A percentile compares a stretch with the other conserved stretches of the same genome.
phyloP scores from a whole-genome alignment of 2,888 invertebrate species.

The Drosophila austrosaltans region DNA sequence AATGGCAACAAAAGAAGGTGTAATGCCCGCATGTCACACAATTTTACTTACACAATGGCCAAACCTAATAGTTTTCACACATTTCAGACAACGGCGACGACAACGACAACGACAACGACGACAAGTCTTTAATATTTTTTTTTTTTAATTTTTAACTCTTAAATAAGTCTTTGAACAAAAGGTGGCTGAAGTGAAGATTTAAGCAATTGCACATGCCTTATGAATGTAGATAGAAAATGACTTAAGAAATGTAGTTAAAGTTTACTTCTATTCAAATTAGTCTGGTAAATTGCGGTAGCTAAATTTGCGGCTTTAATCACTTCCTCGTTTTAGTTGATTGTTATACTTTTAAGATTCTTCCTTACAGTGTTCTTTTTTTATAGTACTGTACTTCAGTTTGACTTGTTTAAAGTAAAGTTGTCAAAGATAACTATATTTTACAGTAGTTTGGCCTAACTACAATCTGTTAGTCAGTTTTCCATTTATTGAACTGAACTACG shows the following conservation, averaged over 20 bases:
- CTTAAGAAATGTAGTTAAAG: background rate
- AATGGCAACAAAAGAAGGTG: slow-evolving; percentile 12
- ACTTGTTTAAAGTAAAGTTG: too few species aligned
- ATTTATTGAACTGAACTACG: too few species aligned
- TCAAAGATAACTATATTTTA: too few species aligned
- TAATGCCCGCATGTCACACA: slow-evolving; percentile 7
- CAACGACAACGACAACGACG: background rate
- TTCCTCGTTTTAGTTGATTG: too few species aligned
- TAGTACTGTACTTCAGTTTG: too few species aligned
- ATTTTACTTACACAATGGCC: slow-evolving; percentile 8
- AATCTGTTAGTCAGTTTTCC: too few species aligned
- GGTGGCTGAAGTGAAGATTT: background rate
- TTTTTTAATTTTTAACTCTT: background rate
- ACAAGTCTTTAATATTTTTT: too few species aligned
- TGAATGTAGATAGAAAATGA: background rate
- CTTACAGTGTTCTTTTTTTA: too few species aligned
- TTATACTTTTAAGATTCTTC: too few species aligned
- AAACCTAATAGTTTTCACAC: slow-evolving; percentile 11
- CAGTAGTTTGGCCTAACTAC: too few species aligned
- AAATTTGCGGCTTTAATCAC: too few species aligned
- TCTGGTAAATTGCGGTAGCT: too few species aligned
- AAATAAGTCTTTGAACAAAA: background rate
- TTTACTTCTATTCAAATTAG: background rate
- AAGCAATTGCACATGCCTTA: background rate
- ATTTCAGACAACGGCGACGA: background rate